Percentiles rank a stretch among this genome's conserved stretches.
Evolutionary conservation across 2,888 invertebrate species (phyloP).

Genomic region (Luperina testacea): DNA sequence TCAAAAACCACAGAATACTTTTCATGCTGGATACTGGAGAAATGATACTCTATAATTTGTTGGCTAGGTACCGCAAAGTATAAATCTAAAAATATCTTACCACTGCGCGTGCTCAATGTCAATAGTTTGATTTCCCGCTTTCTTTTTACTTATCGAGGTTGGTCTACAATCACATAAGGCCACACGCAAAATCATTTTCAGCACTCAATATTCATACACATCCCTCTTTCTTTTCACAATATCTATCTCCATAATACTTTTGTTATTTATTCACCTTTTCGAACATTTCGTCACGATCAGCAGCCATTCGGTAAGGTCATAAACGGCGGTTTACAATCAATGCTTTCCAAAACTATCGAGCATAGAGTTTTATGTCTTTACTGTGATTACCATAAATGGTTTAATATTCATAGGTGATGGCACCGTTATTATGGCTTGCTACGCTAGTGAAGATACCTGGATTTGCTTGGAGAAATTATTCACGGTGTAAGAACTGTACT

Average conservation of each 20-base stretch:
- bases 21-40: neutral
- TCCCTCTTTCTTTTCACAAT: neutral
- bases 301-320: conserved; percentile 22
- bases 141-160: neutral
- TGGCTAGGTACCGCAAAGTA: neutral
- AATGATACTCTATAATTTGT: neutral
- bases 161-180: neutral
- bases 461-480: conserved; percentile 2
- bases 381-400: conserved; percentile 57
- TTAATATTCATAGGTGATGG: conserved; percentile 54
- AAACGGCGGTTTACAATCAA: conserved; percentile 48
- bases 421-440: conserved; percentile 29
- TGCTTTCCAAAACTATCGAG: conserved; percentile 50
- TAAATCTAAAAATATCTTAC: neutral
- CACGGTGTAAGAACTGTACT: neutral
- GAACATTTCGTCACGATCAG: conserved; percentile 48
- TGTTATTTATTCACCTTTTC: conserved; percentile 42
- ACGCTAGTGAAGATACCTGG: conserved; percentile 15
- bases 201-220: conserved; percentile 5
- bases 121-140: neutral
- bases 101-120: no score
- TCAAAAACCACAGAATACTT: neutral
- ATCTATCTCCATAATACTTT: conserved; percentile 6
- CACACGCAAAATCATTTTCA: conserved; percentile 10
- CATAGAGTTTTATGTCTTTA: conserved; percentile 49